A percentile compares a stretch with the other conserved stretches of the same genome.
Conservation (phyloP, 2,888 invertebrate species). For the Lysandra bellargus region DNA sequence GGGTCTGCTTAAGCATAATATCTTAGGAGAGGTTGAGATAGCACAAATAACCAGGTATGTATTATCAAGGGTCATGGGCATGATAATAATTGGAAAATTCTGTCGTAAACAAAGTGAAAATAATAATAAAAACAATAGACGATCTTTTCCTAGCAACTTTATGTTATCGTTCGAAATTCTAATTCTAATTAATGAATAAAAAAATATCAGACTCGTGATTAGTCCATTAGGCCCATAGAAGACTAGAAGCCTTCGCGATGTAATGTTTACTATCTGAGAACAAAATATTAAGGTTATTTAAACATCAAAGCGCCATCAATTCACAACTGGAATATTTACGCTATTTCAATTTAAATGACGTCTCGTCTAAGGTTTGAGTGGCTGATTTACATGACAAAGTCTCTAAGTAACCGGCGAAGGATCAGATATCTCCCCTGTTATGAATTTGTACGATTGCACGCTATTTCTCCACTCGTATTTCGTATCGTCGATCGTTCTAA, state of each 20-base stretch:
- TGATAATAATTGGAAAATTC: no score
- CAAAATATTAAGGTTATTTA: slow-evolving; percentile 35
- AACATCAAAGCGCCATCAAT: slow-evolving; percentile 38
- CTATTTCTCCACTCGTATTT: background rate
- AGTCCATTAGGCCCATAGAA: background rate
- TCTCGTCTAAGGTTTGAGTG: slow-evolving; percentile 58
- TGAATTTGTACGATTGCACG: slow-evolving; percentile 26
- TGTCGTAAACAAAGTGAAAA: no score
- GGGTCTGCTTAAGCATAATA: no score
- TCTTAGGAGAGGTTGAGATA: no score
- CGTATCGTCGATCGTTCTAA: background rate
- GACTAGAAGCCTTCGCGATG: background rate
- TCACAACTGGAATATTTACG: slow-evolving; percentile 63
- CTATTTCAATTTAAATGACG: slow-evolving; percentile 65
- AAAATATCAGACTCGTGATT: background rate
- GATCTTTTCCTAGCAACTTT: background rate
- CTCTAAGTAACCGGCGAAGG: slow-evolving; percentile 62
- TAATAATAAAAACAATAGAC: no score
- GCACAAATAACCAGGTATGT: no score
- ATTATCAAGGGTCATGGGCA: no score
- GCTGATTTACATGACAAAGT: slow-evolving; percentile 76
- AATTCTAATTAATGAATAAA: background rate
- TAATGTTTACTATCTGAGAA: slow-evolving; percentile 11
- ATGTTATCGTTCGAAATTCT: background rate
- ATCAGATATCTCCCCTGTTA: slow-evolving; percentile 49